A percentile compares a stretch with the other conserved stretches of the same genome.
phyloP scores from a whole-genome alignment of 2,888 invertebrate genomes.

The Epinotia nisella region DNA sequence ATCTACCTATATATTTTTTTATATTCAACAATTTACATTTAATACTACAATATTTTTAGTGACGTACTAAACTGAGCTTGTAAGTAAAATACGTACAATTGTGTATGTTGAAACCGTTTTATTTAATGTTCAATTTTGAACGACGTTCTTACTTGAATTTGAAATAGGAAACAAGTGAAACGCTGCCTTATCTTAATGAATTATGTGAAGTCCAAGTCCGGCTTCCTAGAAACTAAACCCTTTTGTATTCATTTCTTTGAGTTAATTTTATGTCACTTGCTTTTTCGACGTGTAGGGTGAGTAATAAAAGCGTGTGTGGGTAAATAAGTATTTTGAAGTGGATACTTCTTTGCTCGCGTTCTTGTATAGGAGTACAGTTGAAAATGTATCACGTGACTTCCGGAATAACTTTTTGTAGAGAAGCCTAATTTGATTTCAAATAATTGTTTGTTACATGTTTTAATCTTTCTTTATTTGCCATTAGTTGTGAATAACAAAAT shows the following conservation, averaged over 20 bases:
- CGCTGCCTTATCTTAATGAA: conserved; percentile 41
- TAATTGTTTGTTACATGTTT: too few species aligned
- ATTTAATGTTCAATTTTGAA: conserved; percentile 4
- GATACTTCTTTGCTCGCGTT: too few species aligned
- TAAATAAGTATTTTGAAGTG: not conserved
- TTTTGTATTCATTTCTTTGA: conserved; percentile 22
- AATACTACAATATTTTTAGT: too few species aligned
- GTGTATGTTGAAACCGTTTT: not conserved
- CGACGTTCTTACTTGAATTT: conserved; percentile 23
- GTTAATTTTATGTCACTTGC: conserved; percentile 6
- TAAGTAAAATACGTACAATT: not conserved
- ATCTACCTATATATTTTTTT: too few species aligned
- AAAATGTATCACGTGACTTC: too few species aligned
- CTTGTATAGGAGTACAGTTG: too few species aligned
- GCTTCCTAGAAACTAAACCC: conserved; percentile 14
- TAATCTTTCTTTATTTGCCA: too few species aligned
- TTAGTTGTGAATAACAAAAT: too few species aligned
- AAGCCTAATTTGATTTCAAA: too few species aligned
- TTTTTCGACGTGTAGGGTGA: not conserved
- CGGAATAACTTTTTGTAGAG: too few species aligned
- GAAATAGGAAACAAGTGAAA: conserved; percentile 35
- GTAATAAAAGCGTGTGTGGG: not conserved
- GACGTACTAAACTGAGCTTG: not conserved
- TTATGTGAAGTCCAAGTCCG: conserved; percentile 40
- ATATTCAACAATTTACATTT: too few species aligned